Percentiles rank a stretch among this genome's conserved stretches.
Evolutionary conservation across 2,888 invertebrate species (phyloP).

Genomic region (Meghimatium bilineatum): DNA sequence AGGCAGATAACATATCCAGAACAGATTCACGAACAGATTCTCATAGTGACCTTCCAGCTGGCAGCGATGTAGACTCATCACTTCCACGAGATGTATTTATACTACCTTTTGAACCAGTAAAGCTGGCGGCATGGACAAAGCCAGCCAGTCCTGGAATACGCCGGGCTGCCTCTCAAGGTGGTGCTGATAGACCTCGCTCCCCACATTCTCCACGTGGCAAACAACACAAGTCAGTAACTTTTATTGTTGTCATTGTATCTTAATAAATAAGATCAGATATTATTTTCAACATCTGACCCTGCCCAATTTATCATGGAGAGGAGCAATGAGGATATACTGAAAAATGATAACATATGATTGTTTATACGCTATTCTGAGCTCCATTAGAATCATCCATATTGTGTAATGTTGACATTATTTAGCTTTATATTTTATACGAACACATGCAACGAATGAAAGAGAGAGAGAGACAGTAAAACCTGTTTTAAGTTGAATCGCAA

Average conservation of each 20-base stretch:
- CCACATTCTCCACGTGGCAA: slow-evolving; percentile 77
- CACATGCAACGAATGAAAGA: no score
- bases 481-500: no score
- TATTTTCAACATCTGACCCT: neutral
- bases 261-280: neutral
- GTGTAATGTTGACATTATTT: no score
- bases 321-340: neutral
- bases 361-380: neutral
- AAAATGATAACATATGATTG: neutral
- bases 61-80: slow-evolving; percentile 51
- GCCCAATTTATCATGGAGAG: neutral
- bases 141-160: slow-evolving; percentile 48
- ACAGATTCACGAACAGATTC: slow-evolving; percentile 67
- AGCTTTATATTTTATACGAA: no score
- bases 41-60: slow-evolving; percentile 59
- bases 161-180: slow-evolving; percentile 43
- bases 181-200: slow-evolving; percentile 48
- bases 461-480: no score
- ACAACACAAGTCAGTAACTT: slow-evolving; percentile 72
- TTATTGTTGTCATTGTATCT: neutral
- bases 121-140: slow-evolving; percentile 52
- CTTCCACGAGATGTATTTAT: slow-evolving; percentile 45
- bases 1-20: slow-evolving; percentile 63
- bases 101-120: slow-evolving; percentile 54
- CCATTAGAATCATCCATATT: neutral